phyloP scores from a whole-genome alignment of 1,140 invertebrate species.

The Brachionus sp. region DNA sequence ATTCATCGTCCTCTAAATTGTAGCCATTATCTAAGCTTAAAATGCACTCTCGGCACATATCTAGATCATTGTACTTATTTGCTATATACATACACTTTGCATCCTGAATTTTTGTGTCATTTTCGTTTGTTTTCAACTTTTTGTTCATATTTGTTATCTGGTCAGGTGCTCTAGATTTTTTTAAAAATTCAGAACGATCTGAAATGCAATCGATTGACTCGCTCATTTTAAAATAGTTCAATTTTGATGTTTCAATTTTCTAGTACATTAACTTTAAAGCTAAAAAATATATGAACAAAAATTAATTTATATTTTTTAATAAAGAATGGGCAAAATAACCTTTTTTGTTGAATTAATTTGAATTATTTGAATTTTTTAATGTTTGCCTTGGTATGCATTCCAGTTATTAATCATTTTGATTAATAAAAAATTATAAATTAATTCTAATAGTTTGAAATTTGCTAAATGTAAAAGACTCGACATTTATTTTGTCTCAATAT shows the following conservation, averaged over 20 bases:
- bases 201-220: background rate
- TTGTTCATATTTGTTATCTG: background rate
- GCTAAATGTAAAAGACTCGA: background rate
- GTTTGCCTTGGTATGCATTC: background rate
- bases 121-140: background rate
- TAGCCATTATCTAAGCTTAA: background rate
- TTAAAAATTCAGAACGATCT: background rate
- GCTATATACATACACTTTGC: background rate
- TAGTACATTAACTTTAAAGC: too few species aligned
- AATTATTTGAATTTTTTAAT: background rate
- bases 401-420: background rate
- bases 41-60: background rate
- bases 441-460: background rate
- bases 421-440: background rate
- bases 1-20: background rate
- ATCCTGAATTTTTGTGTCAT: slow-evolving; percentile 3
- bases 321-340: background rate
- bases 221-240: background rate
- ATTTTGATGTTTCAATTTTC: background rate
- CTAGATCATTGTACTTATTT: background rate
- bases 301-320: background rate
- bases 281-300: background rate
- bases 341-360: background rate
- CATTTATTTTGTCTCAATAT: background rate
- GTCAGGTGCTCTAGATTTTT: background rate